Conservation (phyloP, 2,797 vertebrate genomes). For the Labroides dimidiatus region DNA sequence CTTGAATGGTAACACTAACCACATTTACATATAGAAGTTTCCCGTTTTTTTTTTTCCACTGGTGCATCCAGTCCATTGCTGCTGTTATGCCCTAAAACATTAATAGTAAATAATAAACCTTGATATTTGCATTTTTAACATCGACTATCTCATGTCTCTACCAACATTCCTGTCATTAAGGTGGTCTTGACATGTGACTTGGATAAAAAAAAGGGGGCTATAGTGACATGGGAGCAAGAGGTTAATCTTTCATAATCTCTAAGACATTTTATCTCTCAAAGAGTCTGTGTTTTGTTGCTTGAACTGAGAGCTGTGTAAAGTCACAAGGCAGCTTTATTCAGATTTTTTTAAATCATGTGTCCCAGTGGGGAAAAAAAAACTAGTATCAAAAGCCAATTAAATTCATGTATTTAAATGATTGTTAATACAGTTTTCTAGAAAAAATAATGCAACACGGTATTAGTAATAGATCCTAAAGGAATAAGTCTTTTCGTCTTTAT, state of each 20-base stretch:
- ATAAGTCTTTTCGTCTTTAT: no score
- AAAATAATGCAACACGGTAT: no score
- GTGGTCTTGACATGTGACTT: conserved; percentile 49
- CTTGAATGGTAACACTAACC: no score
- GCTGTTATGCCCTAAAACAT: conserved; percentile 6
- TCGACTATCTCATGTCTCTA: neutral
- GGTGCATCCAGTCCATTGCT: no score
- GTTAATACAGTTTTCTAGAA: no score
- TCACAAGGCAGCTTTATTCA: neutral
- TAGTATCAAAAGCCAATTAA: neutral
- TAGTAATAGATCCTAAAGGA: no score
- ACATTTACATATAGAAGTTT: no score
- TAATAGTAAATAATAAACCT: conserved; percentile 4
- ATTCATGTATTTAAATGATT: no score
- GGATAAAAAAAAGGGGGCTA: conserved; percentile 36
- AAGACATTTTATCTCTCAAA: conserved; percentile 17
- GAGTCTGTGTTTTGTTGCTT: conserved; percentile 3
- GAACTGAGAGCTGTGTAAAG: neutral
- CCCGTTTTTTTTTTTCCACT: no score
- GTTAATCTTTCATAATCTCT: conserved; percentile 60
- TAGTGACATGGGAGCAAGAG: conserved; percentile 21
- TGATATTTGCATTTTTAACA: neutral
- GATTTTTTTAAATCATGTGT: neutral
- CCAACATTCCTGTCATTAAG: conserved; percentile 37
- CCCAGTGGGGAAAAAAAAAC: neutral